Evolutionary conservation across 2,888 invertebrate genomes (phyloP), one percentile per base, ranked within the genome.

Genomic region (Hirtodrosophila confusa): DNA sequence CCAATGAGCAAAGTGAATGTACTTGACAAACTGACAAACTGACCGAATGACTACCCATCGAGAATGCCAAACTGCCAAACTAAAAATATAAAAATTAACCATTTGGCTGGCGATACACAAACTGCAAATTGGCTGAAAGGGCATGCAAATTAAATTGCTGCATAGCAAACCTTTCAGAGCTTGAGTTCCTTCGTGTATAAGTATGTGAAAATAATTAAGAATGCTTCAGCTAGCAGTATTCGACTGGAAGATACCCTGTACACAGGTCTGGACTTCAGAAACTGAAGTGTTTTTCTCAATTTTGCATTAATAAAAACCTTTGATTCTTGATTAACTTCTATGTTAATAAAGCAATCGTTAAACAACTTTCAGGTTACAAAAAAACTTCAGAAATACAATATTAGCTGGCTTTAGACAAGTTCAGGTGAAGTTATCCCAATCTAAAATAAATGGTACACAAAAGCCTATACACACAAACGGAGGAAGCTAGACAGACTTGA

Each of bases 171-270:
- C 35, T 41, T 45, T 35, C 45, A 51, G 57, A 65, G 74, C 69
- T 69, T 72, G 73, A 64, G 41, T 39, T 44, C 11, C 53, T 67
- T 67, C 68, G 23, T 47, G 67, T 57, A 39, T n/a, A 11, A 33
- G 9, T 17, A n/a, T 37, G 33, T 7, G 27, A 27, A 27, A 27
- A 27, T 6, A 27, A 27, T 27, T 0, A 6, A 27, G 6, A 5
- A 27, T 27, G 27, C 6, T 27, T 3, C 0, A 27, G 27, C 3
- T 5, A 4, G 6, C 0, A 36, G 3, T 36, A 4, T 11, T 10
- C 8, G 43, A 43, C 47, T 31, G 0, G 6, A 0, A 2, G 1
- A 55, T 61, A 48, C 48, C 48, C 36, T 61, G 11, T 12, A 39
- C 7, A 27, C 5, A 27, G 27, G 3, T n/a, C n/a, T n/a, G n/a